Evolutionary conservation across 2,888 invertebrate genomes (phyloP).

Genomic region (Nephrotoma guestfalica): DNA sequence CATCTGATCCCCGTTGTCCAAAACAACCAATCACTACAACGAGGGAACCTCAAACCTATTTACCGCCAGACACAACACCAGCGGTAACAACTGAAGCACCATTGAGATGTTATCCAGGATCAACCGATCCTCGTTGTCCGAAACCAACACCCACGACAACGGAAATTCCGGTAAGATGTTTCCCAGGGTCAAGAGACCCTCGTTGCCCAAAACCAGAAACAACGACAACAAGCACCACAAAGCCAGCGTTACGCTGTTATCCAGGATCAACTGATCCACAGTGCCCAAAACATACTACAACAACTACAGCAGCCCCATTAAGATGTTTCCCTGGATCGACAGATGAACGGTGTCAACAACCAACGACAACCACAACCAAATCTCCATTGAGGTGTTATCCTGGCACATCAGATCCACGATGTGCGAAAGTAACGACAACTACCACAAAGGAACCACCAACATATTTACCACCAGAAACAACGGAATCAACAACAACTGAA

Average conservation of each 20-base stretch:
- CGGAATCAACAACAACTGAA: slow-evolving; percentile 8
- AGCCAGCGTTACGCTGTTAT: slow-evolving; percentile 19
- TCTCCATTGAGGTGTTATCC: slow-evolving; percentile 21
- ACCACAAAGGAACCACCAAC: slow-evolving; percentile 15
- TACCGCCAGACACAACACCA: background rate
- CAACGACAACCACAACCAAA: slow-evolving; percentile 12
- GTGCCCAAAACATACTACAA: slow-evolving; percentile 13
- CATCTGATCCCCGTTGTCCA: slow-evolving; percentile 22
- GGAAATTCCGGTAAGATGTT: slow-evolving; percentile 7
- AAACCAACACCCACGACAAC: slow-evolving; percentile 14
- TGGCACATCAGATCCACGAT: slow-evolving; percentile 23
- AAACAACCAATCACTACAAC: slow-evolving; percentile 19
- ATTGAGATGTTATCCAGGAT: slow-evolving; percentile 19
- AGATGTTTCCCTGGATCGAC: slow-evolving; percentile 9
- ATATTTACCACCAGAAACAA: slow-evolving; percentile 8
- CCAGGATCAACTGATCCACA: slow-evolving; percentile 25
- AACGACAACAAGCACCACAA: slow-evolving; percentile 11
- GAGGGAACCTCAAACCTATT: slow-evolving; percentile 16
- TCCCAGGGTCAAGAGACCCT: slow-evolving; percentile 23
- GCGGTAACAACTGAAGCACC: background rate
- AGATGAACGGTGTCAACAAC: slow-evolving; percentile 13
- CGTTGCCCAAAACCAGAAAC: slow-evolving; percentile 14
- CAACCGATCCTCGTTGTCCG: background rate
- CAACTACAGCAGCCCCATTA: slow-evolving; percentile 14
- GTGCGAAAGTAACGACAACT: slow-evolving; percentile 13